Percentiles rank a stretch among this genome's conserved stretches.
Conservation (phyloP, 2,113 vertebrate genomes). For the Trematomus loennbergii region DNA sequence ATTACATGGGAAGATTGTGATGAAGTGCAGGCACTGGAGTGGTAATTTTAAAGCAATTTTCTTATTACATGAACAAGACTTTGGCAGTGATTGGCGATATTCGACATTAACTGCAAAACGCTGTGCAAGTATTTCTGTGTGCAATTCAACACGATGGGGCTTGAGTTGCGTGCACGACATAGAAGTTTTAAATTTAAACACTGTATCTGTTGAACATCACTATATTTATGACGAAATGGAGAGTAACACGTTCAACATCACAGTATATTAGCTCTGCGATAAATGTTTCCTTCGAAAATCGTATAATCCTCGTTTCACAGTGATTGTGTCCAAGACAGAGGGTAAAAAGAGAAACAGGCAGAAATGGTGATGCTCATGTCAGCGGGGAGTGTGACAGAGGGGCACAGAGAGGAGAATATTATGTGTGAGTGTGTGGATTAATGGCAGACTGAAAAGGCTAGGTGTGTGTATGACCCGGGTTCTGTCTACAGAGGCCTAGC, state of each 20-base stretch:
- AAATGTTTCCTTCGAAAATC: conserved; percentile 3
- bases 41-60: background rate
- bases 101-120: conserved; percentile 4
- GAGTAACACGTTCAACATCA: background rate
- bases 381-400: conserved; percentile 1
- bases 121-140: background rate
- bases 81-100: background rate
- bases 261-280: conserved; percentile 5
- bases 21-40: background rate
- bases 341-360: conserved; percentile 32
- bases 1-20: conserved; percentile 33
- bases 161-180: background rate
- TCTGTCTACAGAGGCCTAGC: conserved; percentile 29
- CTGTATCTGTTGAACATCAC: no score
- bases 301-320: background rate
- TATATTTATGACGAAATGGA: no score
- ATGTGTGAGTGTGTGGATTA: conserved; percentile 17
- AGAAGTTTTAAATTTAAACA: conserved; percentile 6
- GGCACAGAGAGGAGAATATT: background rate
- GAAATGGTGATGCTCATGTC: conserved; percentile 56
- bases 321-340: conserved; percentile 5
- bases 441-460: background rate
- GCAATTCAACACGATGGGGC: background rate
- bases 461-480: conserved; percentile 25
- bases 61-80: background rate